phyloP scores from a whole-genome alignment of 2,797 vertebrate genomes.

The Falco rusticolus region DNA sequence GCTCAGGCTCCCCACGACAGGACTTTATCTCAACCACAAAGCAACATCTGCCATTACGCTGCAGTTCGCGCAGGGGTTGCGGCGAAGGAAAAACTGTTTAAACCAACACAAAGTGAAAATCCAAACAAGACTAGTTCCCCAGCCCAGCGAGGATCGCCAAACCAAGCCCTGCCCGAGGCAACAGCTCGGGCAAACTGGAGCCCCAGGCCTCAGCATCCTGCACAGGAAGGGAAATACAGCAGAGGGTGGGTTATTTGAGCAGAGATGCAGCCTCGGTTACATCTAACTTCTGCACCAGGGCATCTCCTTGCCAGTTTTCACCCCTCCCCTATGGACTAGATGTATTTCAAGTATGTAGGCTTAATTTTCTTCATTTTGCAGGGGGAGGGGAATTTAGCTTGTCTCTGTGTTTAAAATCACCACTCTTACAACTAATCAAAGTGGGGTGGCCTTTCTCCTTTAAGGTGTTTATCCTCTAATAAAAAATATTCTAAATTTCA shows the following conservation, averaged over 20 bases:
- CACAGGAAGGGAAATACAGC: background rate
- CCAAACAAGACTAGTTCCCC: background rate
- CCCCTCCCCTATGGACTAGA: rapidly evolving
- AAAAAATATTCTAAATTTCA: background rate
- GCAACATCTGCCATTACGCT: background rate
- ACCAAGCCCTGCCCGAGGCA: background rate
- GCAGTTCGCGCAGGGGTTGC: background rate
- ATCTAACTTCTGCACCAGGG: background rate
- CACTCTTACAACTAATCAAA: background rate
- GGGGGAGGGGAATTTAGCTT: background rate
- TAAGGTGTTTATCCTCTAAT: background rate
- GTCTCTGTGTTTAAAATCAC: background rate
- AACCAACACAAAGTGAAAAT: background rate
- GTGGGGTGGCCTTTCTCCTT: background rate
- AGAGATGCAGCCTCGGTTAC: background rate
- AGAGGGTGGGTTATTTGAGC: rapidly evolving
- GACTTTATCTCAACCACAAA: slow-evolving; percentile 33
- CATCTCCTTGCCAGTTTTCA: background rate
- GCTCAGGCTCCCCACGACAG: background rate
- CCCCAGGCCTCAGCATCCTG: background rate
- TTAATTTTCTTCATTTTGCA: background rate
- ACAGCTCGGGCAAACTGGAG: background rate
- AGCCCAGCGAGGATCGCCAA: background rate
- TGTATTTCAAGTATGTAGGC: background rate
- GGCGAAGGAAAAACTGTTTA: background rate